Evolutionary conservation across 1,140 invertebrate genomes (phyloP).

Genomic region (Drosophila arawakana): DNA sequence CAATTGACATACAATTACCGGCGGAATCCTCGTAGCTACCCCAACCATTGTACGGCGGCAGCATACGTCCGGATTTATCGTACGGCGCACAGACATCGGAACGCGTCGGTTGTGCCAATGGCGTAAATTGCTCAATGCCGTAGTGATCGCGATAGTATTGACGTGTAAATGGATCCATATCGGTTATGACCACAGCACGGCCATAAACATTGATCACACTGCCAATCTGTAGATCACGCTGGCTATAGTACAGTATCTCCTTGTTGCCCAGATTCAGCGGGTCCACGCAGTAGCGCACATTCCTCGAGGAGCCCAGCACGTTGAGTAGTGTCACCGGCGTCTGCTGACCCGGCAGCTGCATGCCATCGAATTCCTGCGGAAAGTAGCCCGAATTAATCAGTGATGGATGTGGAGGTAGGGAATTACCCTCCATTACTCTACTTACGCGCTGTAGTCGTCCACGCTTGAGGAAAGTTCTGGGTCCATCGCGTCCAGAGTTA

Average conservation of each 20-base stretch:
- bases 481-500: slow-evolving; percentile 89
- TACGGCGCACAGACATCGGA: slow-evolving; percentile 71
- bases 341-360: slow-evolving; percentile 87
- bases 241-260: slow-evolving; percentile 87
- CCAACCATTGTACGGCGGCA: slow-evolving; percentile 95
- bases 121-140: slow-evolving; percentile 87
- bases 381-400: background rate
- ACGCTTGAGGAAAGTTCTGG: slow-evolving; percentile 89
- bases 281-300: slow-evolving; percentile 87
- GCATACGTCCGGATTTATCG: slow-evolving; percentile 84
- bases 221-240: slow-evolving; percentile 91
- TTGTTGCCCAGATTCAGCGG: slow-evolving; percentile 85
- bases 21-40: slow-evolving; percentile 94
- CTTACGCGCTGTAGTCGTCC: slow-evolving; percentile 90
- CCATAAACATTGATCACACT: slow-evolving; percentile 92
- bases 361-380: slow-evolving; percentile 69
- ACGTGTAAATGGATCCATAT: slow-evolving; percentile 93
- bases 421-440: background rate
- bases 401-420: background rate
- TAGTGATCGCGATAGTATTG: slow-evolving; percentile 91
- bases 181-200: slow-evolving; percentile 89
- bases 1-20: slow-evolving; percentile 91
- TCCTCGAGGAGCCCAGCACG: slow-evolving; percentile 87
- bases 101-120: slow-evolving; percentile 85
- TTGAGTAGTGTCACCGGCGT: slow-evolving; percentile 89